Percentiles rank a stretch among this genome's conserved stretches.
Evolutionary conservation across 53 echinoderm and acorn worm species (phyloP).

Genomic region (Luidia sarsii): DNA sequence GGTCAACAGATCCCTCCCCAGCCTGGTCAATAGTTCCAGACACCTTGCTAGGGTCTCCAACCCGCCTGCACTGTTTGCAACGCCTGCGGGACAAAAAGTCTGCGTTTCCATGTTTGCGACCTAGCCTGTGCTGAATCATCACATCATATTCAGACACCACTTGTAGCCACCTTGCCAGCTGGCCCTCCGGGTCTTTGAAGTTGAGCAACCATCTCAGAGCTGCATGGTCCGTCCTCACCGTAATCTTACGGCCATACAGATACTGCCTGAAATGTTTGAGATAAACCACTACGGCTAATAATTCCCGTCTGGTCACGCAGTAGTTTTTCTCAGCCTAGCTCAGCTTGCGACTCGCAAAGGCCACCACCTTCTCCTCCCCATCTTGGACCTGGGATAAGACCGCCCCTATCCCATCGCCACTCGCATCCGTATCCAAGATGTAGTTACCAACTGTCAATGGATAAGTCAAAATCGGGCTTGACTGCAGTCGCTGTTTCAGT

Average conservation of each 20-base stretch:
- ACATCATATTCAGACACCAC: neutral
- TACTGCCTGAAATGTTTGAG: slow-evolving; percentile 13
- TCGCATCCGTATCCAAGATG: slow-evolving; percentile 14
- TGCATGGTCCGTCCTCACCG: neutral
- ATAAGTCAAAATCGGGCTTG: slow-evolving; percentile 3
- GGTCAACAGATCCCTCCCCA: neutral
- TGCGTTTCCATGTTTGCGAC: neutral
- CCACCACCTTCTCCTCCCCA: neutral
- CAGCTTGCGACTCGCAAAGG: neutral
- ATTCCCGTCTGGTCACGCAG: neutral
- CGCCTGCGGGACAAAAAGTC: neutral
- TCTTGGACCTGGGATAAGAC: slow-evolving; percentile 9
- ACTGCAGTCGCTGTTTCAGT: neutral
- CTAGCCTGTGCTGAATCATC: neutral
- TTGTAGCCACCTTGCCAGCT: neutral
- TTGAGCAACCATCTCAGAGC: slow-evolving; percentile 7
- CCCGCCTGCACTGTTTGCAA: slow-evolving; percentile 2
- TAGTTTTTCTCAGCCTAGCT: neutral
- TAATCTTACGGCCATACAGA: slow-evolving; percentile 12
- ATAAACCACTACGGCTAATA: neutral
- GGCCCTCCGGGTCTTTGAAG: slow-evolving; percentile 2
- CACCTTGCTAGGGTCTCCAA: neutral
- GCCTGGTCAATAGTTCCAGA: neutral
- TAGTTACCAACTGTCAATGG: neutral
- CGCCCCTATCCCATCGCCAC: neutral